Percentiles rank a stretch among this genome's conserved stretches.
Evolutionary conservation across 2,113 vertebrate species (phyloP).

Genomic region (Dolichotis patagonum): DNA sequence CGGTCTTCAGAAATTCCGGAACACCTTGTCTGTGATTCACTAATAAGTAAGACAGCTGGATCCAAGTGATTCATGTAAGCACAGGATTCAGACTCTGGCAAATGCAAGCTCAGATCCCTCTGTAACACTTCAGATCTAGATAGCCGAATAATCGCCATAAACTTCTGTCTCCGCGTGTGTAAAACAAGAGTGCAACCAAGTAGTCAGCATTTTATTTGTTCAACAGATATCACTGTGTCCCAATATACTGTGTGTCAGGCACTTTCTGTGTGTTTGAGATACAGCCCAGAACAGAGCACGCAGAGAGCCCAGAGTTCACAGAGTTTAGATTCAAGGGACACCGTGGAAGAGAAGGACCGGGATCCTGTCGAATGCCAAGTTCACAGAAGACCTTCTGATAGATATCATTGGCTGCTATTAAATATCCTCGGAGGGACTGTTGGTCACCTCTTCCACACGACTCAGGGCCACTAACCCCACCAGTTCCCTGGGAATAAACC

Average conservation of each 20-base stretch:
- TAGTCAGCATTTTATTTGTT: background rate
- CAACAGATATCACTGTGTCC: background rate
- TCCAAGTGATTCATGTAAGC: slow-evolving; percentile 2
- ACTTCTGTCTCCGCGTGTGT: background rate
- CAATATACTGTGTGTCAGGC: background rate
- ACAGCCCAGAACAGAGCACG: background rate
- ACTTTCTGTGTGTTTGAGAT: background rate
- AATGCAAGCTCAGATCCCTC: background rate
- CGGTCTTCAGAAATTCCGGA: background rate
- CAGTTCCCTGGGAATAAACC: background rate
- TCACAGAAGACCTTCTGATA: background rate
- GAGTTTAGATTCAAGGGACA: background rate
- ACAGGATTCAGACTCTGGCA: background rate
- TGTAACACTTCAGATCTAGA: background rate
- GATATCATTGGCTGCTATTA: background rate
- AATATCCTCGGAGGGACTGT: background rate
- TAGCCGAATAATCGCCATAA: too few species aligned
- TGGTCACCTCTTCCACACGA: background rate
- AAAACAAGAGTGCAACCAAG: background rate
- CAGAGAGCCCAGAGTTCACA: background rate
- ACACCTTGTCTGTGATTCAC: background rate
- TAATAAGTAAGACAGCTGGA: background rate
- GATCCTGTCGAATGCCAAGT: background rate
- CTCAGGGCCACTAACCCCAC: background rate
- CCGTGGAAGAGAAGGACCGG: background rate